These are phyloP conservation scores for Chloebia gouldiae DNA, from an alignment of 2,113 vertebrate genomes.

Conservation along the genomic window DNA sequence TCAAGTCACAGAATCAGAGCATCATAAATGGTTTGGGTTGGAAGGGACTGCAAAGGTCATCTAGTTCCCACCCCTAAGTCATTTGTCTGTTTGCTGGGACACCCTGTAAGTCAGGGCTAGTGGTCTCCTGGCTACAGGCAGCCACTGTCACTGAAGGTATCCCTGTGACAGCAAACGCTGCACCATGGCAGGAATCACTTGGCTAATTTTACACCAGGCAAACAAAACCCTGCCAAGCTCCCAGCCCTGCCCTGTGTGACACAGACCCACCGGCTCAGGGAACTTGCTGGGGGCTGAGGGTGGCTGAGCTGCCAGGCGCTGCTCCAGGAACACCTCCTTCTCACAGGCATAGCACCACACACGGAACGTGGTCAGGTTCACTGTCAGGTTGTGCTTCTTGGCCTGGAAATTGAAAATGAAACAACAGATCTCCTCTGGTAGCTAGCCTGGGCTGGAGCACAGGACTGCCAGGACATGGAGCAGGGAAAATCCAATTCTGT, in stretches of 20 bases:
- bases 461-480: background rate
- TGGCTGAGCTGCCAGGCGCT: constrained; percentile 58
- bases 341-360: constrained; percentile 98
- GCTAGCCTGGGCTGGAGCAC: background rate
- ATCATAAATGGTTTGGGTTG: background rate
- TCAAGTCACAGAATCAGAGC: background rate
- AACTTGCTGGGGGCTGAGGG: constrained; percentile 8
- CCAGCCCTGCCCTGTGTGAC: background rate
- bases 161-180: background rate
- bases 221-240: background rate
- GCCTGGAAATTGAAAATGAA: constrained; percentile 63
- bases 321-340: constrained; percentile 92
- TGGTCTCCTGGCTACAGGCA: background rate
- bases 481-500: background rate
- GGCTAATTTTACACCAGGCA: background rate
- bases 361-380: constrained; percentile 95
- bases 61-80: background rate
- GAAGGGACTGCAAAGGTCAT: background rate
- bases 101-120: background rate
- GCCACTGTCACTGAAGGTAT: background rate
- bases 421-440: background rate
- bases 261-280: constrained; percentile 77
- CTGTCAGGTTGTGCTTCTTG: constrained; percentile 93
- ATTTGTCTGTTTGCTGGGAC: background rate
- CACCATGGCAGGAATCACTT: background rate